Conservation (phyloP, 2,888 invertebrate species). For the Cephus runcator region DNA sequence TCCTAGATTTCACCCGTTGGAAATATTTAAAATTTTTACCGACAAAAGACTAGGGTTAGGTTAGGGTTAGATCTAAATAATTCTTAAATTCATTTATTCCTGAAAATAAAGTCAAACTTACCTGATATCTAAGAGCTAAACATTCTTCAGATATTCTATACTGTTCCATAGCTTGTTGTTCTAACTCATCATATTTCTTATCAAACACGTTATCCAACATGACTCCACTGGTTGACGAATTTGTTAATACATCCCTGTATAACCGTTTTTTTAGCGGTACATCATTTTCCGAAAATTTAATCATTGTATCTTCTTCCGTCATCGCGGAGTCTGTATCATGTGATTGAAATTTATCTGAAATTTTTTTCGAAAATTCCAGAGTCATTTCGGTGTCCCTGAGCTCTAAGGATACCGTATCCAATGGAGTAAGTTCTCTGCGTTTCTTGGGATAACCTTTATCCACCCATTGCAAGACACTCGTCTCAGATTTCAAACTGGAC, state of each 20-base stretch:
- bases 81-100: not conserved
- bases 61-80: too few species aligned
- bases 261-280: slow-evolving; percentile 67
- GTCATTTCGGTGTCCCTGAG: slow-evolving; percentile 32
- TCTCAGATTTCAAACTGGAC: slow-evolving; percentile 38
- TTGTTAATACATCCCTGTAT: slow-evolving; percentile 69
- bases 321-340: not conserved
- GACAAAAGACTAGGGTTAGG: not conserved
- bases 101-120: slow-evolving; percentile 18
- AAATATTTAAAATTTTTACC: not conserved
- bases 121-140: slow-evolving; percentile 56
- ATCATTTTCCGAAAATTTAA: slow-evolving; percentile 4
- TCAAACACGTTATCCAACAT: slow-evolving; percentile 45
- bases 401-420: slow-evolving; percentile 38
- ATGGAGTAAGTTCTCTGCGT: slow-evolving; percentile 35
- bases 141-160: slow-evolving; percentile 67
- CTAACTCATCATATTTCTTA: slow-evolving; percentile 68
- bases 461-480: slow-evolving; percentile 40
- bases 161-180: slow-evolving; percentile 76
- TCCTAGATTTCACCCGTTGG: slow-evolving; percentile 37
- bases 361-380: slow-evolving; percentile 21
- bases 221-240: slow-evolving; percentile 40
- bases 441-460: slow-evolving; percentile 43
- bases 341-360: not conserved
- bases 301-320: slow-evolving; percentile 1